phyloP scores from a whole-genome alignment of 2,888 invertebrate genomes.

The Metallyticus violacea region DNA sequence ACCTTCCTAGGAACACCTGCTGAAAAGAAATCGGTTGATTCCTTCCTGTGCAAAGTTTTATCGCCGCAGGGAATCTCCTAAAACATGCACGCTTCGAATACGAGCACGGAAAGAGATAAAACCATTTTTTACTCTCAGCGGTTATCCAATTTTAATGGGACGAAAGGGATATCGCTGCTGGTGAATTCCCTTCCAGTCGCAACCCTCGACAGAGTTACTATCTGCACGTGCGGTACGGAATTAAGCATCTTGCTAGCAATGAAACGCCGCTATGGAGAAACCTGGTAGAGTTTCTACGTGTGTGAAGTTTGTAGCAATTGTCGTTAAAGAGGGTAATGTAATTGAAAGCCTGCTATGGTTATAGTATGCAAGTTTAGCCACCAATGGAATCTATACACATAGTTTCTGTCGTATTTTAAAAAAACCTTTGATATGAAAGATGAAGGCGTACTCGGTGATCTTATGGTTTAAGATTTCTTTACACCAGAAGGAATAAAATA shows the following conservation, averaged over 20 bases:
- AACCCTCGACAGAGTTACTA: background rate
- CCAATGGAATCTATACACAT: too few relatives aligned
- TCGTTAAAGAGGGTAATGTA: too few relatives aligned
- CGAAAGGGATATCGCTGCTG: background rate
- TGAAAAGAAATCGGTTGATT: background rate
- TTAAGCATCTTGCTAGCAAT: background rate
- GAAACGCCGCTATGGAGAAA: background rate
- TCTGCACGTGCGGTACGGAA: background rate
- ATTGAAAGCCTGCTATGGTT: too few relatives aligned
- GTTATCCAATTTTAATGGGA: background rate
- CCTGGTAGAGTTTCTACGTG: background rate
- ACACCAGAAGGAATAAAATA: too few relatives aligned
- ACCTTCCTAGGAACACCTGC: background rate
- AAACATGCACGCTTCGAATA: background rate
- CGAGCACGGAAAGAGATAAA: background rate
- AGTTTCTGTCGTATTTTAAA: too few relatives aligned
- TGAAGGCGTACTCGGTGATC: too few relatives aligned
- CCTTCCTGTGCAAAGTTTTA: background rate
- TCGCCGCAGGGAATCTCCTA: background rate
- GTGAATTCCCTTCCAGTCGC: background rate
- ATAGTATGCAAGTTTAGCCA: too few relatives aligned
- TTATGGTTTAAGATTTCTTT: too few relatives aligned
- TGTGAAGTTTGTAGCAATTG: too few relatives aligned
- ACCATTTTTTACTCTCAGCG: background rate
- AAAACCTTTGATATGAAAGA: too few relatives aligned